phyloP scores from a whole-genome alignment of 2,113 vertebrate species.

The Otis tarda region DNA sequence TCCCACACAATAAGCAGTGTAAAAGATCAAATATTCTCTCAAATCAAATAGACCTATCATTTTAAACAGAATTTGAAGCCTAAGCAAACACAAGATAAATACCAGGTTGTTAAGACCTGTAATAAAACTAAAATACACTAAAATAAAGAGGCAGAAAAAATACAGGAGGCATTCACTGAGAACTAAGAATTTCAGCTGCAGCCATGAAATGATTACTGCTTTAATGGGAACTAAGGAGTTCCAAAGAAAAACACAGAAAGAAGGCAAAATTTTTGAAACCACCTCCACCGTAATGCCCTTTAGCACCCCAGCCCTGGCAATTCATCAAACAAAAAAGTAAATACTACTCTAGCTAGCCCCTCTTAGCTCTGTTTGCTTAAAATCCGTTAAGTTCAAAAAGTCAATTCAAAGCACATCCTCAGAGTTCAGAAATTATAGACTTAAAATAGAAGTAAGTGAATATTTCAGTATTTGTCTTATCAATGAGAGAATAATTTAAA shows the following conservation, averaged over 20 bases:
- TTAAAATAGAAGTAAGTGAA: neutral
- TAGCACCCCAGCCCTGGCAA: neutral
- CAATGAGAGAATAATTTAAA: neutral
- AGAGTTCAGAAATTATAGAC: neutral
- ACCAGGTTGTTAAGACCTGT: neutral
- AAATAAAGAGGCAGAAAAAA: neutral
- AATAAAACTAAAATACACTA: neutral
- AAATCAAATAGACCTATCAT: neutral
- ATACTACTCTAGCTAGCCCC: neutral
- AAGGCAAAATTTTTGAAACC: constrained; percentile 23
- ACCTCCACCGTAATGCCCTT: neutral
- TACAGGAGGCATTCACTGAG: constrained; percentile 2
- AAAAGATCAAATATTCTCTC: neutral
- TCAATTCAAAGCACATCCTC: neutral
- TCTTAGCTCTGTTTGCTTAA: constrained; percentile 36
- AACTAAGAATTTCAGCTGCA: neutral
- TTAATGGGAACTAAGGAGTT: constrained; percentile 34
- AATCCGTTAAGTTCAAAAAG: constrained; percentile 6
- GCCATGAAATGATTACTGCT: constrained; percentile 17
- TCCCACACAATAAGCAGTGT: neutral
- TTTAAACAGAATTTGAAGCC: neutral
- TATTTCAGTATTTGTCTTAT: no score
- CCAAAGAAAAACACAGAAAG: neutral
- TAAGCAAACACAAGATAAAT: neutral
- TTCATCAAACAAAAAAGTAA: constrained; percentile 34